Evolutionary conservation across 2,113 vertebrate genomes (phyloP).

Genomic region (Sakesphorus luctuosus): DNA sequence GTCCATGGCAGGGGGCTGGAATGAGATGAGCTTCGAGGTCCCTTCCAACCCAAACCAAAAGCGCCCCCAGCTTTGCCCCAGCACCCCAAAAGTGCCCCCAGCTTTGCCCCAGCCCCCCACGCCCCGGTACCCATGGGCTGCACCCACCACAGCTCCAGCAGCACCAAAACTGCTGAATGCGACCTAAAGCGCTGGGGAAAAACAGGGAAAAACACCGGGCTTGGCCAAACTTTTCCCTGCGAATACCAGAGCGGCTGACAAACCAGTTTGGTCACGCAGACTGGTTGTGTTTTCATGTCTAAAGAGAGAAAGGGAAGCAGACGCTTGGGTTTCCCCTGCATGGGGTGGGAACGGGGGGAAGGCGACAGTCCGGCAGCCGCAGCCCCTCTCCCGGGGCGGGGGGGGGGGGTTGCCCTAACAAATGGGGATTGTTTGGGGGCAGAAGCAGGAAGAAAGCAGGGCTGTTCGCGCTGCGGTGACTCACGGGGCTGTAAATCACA

Average conservation of each 20-base stretch:
- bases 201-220: neutral
- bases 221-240: neutral
- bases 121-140: neutral
- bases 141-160: neutral
- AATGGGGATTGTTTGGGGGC: neutral
- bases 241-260: neutral
- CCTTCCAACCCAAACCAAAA: neutral
- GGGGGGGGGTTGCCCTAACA: neutral
- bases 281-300: neutral
- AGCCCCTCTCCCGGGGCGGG: neutral
- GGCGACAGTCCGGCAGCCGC: neutral
- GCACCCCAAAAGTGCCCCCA: neutral
- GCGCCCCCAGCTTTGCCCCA: neutral
- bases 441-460: neutral
- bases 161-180: accelerated
- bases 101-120: neutral
- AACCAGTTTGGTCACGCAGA: neutral
- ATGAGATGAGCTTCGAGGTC: neutral
- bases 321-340: neutral
- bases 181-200: neutral
- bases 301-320: neutral
- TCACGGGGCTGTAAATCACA: neutral
- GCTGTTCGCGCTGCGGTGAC: neutral
- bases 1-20: neutral
- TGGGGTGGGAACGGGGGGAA: neutral